Percentiles rank a stretch among this genome's conserved stretches.
These are phyloP conservation scores for Enteromius argenteus DNA, from an alignment of 2,797 vertebrate genomes.

Conservation along the genomic window DNA sequence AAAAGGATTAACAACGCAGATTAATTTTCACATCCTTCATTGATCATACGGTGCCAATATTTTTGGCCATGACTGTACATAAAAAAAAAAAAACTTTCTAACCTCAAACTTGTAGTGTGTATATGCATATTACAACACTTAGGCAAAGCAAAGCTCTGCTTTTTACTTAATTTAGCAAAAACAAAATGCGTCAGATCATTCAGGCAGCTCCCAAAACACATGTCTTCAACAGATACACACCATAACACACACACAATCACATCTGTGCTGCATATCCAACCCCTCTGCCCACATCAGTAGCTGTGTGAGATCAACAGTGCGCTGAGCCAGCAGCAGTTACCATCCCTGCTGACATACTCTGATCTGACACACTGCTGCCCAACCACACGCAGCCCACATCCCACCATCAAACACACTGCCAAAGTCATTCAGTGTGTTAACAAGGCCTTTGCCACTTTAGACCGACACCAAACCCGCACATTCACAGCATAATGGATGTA, in stretches of 20 bases:
- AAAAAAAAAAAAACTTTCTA: neutral
- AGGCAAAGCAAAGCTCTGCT: neutral
- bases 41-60: too few relatives aligned
- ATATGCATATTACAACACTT: neutral
- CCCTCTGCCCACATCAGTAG: constrained; percentile 41
- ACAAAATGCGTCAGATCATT: neutral
- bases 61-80: neutral
- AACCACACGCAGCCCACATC: constrained; percentile 29
- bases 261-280: constrained; percentile 34
- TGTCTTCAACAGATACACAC: neutral
- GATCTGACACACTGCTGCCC: constrained; percentile 18
- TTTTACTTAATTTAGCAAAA: constrained; percentile 9
- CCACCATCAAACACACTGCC: constrained; percentile 31
- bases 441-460: constrained; percentile 47
- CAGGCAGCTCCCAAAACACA: neutral
- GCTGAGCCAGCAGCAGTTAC: constrained; percentile 35
- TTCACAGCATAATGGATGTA: constrained; percentile 20
- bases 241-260: constrained; percentile 20
- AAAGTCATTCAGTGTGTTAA: constrained; percentile 39
- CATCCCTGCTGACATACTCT: constrained; percentile 13
- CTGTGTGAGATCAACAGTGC: constrained; percentile 15
- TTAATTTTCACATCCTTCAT: too few relatives aligned
- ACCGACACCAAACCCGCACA: constrained; percentile 31
- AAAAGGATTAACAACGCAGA: too few relatives aligned
- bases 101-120: neutral